Percentiles rank a stretch among this genome's conserved stretches.
Evolutionary conservation across 2,888 invertebrate genomes (phyloP).

Genomic region (Agrotis clavis): DNA sequence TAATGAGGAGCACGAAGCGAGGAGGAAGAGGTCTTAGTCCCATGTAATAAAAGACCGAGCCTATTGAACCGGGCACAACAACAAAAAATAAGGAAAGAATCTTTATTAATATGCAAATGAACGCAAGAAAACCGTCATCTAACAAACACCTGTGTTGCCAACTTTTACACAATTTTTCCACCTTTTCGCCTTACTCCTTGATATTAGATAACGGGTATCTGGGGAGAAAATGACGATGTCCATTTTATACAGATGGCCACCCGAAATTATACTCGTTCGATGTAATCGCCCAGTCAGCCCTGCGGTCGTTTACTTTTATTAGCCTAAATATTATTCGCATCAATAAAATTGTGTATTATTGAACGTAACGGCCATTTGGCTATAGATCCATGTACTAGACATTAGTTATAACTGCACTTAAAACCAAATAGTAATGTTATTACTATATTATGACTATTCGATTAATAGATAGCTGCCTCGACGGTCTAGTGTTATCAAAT

Average conservation of each 20-base stretch:
- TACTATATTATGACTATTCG: background rate
- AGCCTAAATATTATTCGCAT: conserved; percentile 59
- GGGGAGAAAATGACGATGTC: conserved; percentile 64
- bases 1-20: too few species aligned
- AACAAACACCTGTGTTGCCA: conserved; percentile 68
- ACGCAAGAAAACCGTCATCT: conserved; percentile 67
- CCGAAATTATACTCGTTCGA: conserved; percentile 66
- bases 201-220: conserved; percentile 63
- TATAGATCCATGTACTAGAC: background rate
- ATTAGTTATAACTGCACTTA: background rate
- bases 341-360: conserved; percentile 31
- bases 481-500: background rate
- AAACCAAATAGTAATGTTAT: background rate
- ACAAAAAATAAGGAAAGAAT: conserved; percentile 10
- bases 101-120: conserved; percentile 77
- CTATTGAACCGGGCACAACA: background rate
- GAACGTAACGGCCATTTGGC: conserved; percentile 4
- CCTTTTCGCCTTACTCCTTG: conserved; percentile 58
- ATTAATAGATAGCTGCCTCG: background rate
- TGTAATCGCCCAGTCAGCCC: conserved; percentile 54
- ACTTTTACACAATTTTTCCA: conserved; percentile 42
- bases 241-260: conserved; percentile 71
- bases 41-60: background rate
- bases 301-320: conserved; percentile 59
- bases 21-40: background rate